Conservation (phyloP, 2,113 vertebrate species). For the Eubucco bourcierii region DNA sequence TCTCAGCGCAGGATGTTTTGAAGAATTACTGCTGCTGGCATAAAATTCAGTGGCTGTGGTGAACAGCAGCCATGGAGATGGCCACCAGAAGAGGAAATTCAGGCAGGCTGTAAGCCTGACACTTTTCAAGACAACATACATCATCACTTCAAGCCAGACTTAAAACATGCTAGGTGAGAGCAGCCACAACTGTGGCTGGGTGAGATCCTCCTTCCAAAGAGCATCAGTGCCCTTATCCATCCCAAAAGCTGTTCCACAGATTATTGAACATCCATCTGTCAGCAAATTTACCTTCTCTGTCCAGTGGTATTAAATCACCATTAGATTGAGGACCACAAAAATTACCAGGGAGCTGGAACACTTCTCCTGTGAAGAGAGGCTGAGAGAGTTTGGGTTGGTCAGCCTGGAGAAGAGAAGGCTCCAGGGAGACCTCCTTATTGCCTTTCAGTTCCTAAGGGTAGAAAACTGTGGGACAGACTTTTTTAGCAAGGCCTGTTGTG, state of each 20-base stretch:
- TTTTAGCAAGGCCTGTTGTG: too few species aligned
- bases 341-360: background rate
- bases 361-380: too few species aligned
- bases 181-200: accelerated
- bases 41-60: background rate
- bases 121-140: background rate
- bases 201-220: background rate
- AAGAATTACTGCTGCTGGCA: background rate
- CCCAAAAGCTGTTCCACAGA: background rate
- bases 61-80: background rate
- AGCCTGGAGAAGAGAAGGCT: too few species aligned
- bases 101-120: background rate
- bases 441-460: too few species aligned
- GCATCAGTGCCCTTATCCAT: background rate
- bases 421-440: too few species aligned
- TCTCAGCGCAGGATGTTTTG: background rate
- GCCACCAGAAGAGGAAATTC: background rate
- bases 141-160: background rate
- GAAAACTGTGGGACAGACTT: too few species aligned
- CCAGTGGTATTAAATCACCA: background rate
- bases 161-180: background rate
- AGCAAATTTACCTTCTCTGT: background rate
- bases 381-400: too few species aligned
- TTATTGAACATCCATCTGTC: background rate
- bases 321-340: background rate